Percentiles rank a stretch among this genome's conserved stretches.
phyloP scores from a whole-genome alignment of 2,113 vertebrate genomes.

The Aleadryas rufinucha region DNA sequence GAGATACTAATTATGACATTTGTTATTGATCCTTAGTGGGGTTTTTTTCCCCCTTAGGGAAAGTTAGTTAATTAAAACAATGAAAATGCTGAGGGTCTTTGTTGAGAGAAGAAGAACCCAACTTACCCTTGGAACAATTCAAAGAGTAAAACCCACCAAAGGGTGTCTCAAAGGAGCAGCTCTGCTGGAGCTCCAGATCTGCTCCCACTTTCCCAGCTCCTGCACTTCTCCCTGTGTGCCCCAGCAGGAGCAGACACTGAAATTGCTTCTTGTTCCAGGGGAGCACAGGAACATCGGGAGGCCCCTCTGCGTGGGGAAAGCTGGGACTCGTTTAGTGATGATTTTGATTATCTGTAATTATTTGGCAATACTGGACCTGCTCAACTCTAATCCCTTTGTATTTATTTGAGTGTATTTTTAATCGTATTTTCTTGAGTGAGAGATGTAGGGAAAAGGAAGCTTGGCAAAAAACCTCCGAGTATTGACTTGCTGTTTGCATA shows the following conservation, averaged over 20 bases:
- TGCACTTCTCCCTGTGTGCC: neutral
- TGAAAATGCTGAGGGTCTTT: neutral
- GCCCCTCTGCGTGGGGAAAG: neutral
- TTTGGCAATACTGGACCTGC: neutral
- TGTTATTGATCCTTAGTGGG: neutral
- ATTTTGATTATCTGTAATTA: neutral
- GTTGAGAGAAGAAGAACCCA: neutral
- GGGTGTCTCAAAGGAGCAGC: neutral
- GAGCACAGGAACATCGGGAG: neutral
- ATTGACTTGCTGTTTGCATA: conserved; percentile 44
- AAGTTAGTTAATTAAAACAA: neutral
- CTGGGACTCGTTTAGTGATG: neutral
- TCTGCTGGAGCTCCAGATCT: neutral
- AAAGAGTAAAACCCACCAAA: neutral
- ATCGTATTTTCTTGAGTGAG: neutral
- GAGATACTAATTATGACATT: neutral
- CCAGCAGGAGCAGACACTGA: neutral
- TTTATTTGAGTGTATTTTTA: neutral
- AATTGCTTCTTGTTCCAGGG: neutral
- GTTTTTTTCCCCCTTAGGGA: neutral
- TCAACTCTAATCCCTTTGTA: neutral
- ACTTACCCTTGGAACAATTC: neutral
- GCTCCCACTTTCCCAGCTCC: neutral
- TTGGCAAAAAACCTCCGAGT: neutral
- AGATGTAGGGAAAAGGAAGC: neutral